Base-by-base conservation (phyloP, 1,140 invertebrate species). In the Anagrus nilaparvatae region DNA sequence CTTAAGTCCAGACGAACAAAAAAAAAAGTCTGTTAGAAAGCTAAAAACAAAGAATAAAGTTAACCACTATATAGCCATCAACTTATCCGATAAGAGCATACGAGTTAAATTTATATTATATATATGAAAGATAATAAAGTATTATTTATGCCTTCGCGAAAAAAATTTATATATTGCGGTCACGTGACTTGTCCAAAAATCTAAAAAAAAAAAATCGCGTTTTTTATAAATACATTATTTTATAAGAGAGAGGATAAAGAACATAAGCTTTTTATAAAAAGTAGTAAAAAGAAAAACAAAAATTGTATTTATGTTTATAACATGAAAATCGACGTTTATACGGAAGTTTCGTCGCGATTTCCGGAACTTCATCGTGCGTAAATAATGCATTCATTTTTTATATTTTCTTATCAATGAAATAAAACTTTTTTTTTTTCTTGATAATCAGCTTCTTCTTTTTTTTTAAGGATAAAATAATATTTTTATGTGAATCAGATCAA, bases 71-170 rank as follows among this genome's bases (percentile, higher is more conserved):
- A 5, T 20, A 24, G 14, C 32, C 33, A 20, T 42, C 48, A 40
- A 49, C 50, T 54, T 52, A 55, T n/a, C n/a, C 40, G 50, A 47
- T 48, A 46, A 56, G 47, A 48, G 47, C 52, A 48, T 44, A 46
- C 40, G 38, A 48, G 48, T 47, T 52, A 54, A 53, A 52, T 50
- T 50, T 51, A 59, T 53, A 52, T n/a, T n/a, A n/a, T 55, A 39
- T 49, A 40, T 10, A 37, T 16, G 18, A 39, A 48, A 50, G 52
- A 59, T 61, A 60, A 58, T 61, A 59, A 60, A 58, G 55, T 56
- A 49, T 54, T 53, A 50, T n/a, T n/a, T 6, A 30, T 49, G 40
- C 46, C 45, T 24, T 51, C 47, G 51, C 51, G 38, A 48, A 52
- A 53, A 44, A 50, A n/a, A n/a, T n/a, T n/a, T n/a, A n/a, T n/a